These are phyloP conservation scores for Folsomia manolachei DNA, from an alignment of 2,888 invertebrate species.

Conservation along the genomic window DNA sequence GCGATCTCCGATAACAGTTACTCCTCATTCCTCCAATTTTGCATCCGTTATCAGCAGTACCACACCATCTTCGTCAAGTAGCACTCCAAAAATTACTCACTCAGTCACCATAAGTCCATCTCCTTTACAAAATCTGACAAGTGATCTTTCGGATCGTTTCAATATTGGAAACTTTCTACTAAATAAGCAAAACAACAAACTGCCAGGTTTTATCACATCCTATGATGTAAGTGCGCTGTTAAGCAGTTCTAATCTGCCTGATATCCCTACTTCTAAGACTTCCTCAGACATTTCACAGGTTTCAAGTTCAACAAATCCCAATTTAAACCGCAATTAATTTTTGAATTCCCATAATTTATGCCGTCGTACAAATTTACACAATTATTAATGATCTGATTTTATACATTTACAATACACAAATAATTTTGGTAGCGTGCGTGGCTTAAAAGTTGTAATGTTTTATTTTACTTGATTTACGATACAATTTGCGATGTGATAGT, in stretches of 20 bases:
- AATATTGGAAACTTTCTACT: neutral
- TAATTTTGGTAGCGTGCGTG: too few species aligned
- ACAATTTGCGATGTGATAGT: too few species aligned
- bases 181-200: constrained; percentile 9
- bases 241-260: constrained; percentile 1
- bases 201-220: constrained; percentile 28
- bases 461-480: too few species aligned
- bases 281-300: too few species aligned
- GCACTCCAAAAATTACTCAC: constrained; percentile 29
- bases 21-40: neutral
- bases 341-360: too few species aligned
- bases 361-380: too few species aligned
- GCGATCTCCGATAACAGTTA: too few species aligned
- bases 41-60: constrained; percentile 5
- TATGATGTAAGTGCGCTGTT: constrained; percentile 31
- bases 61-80: neutral
- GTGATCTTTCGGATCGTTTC: neutral
- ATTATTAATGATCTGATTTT: too few species aligned
- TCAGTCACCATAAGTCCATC: constrained; percentile 40
- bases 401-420: too few species aligned
- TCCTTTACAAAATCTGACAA: neutral
- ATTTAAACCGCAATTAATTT: neutral
- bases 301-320: too few species aligned
- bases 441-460: too few species aligned
- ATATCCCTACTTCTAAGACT: neutral